These are phyloP conservation scores for Oxycera nigricornis DNA, from an alignment of 2,888 invertebrate genomes.

Conservation along the genomic window DNA sequence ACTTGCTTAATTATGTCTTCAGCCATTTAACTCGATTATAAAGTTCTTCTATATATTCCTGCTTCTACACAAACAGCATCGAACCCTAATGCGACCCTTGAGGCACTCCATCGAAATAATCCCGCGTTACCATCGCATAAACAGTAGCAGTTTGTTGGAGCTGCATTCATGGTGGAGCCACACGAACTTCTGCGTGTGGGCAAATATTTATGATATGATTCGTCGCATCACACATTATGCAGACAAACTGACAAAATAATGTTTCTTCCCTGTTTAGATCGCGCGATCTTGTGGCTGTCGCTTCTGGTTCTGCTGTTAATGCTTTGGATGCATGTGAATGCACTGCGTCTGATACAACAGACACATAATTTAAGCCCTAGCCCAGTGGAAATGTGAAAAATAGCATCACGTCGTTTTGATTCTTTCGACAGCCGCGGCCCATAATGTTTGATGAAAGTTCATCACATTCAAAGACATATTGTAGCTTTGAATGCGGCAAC, in stretches of 20 bases:
- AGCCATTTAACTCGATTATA: no score
- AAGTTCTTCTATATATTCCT: no score
- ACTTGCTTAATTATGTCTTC: no score
- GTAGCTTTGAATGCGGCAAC: conserved; percentile 1
- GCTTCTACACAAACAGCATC: neutral
- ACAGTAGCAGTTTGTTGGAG: conserved; percentile 14
- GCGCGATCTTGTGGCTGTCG: neutral
- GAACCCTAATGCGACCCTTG: conserved; percentile 9
- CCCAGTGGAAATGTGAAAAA: conserved; percentile 9
- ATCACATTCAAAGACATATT: neutral
- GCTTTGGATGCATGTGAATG: neutral
- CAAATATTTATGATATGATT: conserved; percentile 20
- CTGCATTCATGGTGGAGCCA: neutral
- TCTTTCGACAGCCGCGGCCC: conserved; percentile 8
- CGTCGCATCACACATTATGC: conserved; percentile 11
- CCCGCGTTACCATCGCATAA: neutral
- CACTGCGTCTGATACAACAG: neutral
- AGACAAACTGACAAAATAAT: conserved; percentile 18
- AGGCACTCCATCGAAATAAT: conserved; percentile 1
- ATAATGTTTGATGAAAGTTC: conserved; percentile 11
- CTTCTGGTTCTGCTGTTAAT: neutral
- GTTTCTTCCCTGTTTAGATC: conserved; percentile 8
- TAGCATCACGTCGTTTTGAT: conserved; percentile 8
- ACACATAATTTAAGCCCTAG: neutral
- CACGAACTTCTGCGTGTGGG: conserved; percentile 16